Percentiles rank a stretch among this genome's conserved stretches.
phyloP scores from a whole-genome alignment of 2,113 vertebrate species.

The Coreoperca whiteheadi region DNA sequence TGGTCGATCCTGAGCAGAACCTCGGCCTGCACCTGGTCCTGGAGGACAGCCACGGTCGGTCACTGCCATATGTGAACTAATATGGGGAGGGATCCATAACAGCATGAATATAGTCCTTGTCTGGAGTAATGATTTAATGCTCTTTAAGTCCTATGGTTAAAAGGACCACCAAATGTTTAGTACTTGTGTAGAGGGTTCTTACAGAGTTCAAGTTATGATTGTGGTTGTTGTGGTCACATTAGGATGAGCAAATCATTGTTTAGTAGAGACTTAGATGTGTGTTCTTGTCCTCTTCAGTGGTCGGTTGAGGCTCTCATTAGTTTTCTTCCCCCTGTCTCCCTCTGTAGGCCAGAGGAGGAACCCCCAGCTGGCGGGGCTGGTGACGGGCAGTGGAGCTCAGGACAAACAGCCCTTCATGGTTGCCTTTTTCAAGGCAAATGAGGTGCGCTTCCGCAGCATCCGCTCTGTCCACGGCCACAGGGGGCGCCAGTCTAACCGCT shows the following conservation, averaged over 20 bases:
- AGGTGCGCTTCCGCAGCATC: slow-evolving; percentile 91
- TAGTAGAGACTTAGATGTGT: not conserved
- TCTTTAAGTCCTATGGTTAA: not conserved
- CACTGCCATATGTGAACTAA: not conserved
- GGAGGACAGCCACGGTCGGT: slow-evolving; percentile 90
- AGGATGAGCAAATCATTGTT: slow-evolving; percentile 37
- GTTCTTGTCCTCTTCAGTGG: not conserved
- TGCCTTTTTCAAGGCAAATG: slow-evolving; percentile 95
- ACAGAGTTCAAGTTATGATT: not conserved
- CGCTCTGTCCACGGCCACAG: slow-evolving; percentile 89
- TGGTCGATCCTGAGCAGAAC: slow-evolving; percentile 92
- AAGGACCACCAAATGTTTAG: slow-evolving; percentile 20
- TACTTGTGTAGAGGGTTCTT: not conserved
- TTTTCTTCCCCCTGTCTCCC: slow-evolving; percentile 39
- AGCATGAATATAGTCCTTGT: slow-evolving; percentile 22
- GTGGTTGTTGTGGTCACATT: slow-evolving; percentile 26
- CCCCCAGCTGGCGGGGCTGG: slow-evolving; percentile 88
- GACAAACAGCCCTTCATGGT: slow-evolving; percentile 97
- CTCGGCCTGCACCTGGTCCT: slow-evolving; percentile 92
- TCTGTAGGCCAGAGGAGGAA: slow-evolving; percentile 90
- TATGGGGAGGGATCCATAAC: not conserved
- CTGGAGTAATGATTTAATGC: not conserved
- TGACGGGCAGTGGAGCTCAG: slow-evolving; percentile 88
- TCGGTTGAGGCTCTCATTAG: not conserved
- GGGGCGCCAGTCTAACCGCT: slow-evolving; percentile 90